Evolutionary conservation across 2,113 vertebrate genomes (phyloP).

Genomic region (Etheostoma spectabile): DNA sequence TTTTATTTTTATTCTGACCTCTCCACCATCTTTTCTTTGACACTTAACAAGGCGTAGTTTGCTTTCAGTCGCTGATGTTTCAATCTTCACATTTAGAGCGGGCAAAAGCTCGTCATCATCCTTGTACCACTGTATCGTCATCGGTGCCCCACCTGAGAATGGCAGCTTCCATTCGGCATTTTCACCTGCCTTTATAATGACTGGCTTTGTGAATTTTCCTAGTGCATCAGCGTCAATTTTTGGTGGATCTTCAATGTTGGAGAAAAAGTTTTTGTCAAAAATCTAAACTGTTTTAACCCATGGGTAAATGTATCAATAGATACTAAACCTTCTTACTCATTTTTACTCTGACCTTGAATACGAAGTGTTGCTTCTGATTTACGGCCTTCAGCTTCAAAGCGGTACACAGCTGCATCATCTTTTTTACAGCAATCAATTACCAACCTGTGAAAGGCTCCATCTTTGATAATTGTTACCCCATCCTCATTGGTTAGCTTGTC

Average conservation of each 20-base stretch:
- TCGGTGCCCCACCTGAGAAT: constrained; percentile 85
- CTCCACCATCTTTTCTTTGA: constrained; percentile 87
- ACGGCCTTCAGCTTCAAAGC: constrained; percentile 87
- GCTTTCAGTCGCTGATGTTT: constrained; percentile 79
- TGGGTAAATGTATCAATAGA: neutral
- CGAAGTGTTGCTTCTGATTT: constrained; percentile 83
- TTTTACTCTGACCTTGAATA: constrained; percentile 78
- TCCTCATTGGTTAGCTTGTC: constrained; percentile 84
- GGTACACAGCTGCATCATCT: constrained; percentile 86
- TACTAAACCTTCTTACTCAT: neutral
- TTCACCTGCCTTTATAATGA: constrained; percentile 87
- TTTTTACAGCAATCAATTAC: constrained; percentile 82
- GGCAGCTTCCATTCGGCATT: constrained; percentile 85
- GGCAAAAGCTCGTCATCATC: constrained; percentile 83
- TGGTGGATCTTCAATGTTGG: constrained; percentile 84
- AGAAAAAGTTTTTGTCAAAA: constrained; percentile 1
- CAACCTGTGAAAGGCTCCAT: constrained; percentile 85
- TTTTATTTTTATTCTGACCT: constrained; percentile 88
- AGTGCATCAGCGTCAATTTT: constrained; percentile 82
- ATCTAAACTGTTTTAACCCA: neutral
- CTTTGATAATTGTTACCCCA: constrained; percentile 83
- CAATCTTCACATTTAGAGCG: constrained; percentile 77
- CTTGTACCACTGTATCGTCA: constrained; percentile 87
- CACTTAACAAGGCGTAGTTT: constrained; percentile 84
- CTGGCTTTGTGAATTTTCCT: constrained; percentile 82